Conservation (phyloP, 2,888 invertebrate species). For the Proisotoma minuta region DNA sequence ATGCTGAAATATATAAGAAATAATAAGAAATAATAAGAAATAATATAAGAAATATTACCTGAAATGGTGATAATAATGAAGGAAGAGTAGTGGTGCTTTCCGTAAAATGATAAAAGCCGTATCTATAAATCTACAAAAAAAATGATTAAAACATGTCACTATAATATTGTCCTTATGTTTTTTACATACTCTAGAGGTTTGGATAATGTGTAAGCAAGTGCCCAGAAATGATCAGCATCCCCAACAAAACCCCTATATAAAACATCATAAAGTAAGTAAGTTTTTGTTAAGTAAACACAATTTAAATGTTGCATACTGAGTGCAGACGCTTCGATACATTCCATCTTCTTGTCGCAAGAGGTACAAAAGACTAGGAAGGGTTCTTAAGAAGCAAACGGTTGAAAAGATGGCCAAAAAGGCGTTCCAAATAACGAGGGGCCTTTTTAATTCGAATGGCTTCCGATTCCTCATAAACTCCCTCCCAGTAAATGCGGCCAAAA, state of each 20-base stretch:
- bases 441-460: neutral
- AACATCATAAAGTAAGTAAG: too few species aligned
- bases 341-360: neutral
- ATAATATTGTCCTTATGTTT: too few species aligned
- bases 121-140: neutral
- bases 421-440: neutral
- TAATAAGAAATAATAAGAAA: too few species aligned
- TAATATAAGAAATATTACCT: too few species aligned
- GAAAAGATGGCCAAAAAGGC: neutral
- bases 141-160: too few species aligned
- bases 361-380: neutral
- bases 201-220: neutral
- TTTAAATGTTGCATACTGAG: too few species aligned
- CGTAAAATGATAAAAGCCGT: neutral
- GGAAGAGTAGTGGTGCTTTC: neutral
- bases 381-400: neutral
- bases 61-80: neutral
- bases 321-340: neutral
- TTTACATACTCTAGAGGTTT: neutral
- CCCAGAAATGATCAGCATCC: neutral
- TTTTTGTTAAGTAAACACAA: too few species aligned
- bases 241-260: too few species aligned
- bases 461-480: neutral
- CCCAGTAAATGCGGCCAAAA: neutral
- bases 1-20: too few species aligned